Evolutionary conservation across 2,797 vertebrate genomes (phyloP), one percentile per base, ranked within the genome.

Genomic region (Australoheros facetus): DNA sequence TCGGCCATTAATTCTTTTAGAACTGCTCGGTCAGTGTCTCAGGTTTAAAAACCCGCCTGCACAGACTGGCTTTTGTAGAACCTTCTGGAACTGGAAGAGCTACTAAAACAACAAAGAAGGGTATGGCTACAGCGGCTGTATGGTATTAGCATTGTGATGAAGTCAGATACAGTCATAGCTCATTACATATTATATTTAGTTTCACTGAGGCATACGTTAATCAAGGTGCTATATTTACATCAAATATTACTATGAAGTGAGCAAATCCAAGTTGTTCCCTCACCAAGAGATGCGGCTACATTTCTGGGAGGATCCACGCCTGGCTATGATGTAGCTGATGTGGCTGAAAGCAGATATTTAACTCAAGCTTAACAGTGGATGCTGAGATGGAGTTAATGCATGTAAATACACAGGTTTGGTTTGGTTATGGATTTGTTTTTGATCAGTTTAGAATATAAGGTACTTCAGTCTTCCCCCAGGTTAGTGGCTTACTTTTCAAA

Each of bases 191-290:
- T 26, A 64, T 23, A 45, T 28, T 45, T 66, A 28, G 62, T 32
- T 51, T 69, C 0, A 69, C 17, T 0, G 42, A 0, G 16, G 12
- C 26, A 30, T 8, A 30, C 17, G 30, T 23, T 30, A 48, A 66
- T 66, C 62, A 48, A 48, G 17, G 26, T 17, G 45, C 1, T 26
- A 1, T 56, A 13, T 13, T 69, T 66, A 51, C 42, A 51, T 1
- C 2, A 4, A 54, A 21, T 69, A 26, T 69, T 26, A 69, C 19
- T 48, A 28, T 28, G 1, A n/a, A 0, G 26, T n/a, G 7, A 42
- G 39, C 39, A 62, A 62, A 42, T 39, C 34, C 21, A 34, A 8
- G 34, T 42, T 62, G 64, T 51, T 69, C 28, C 17, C n/a, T 51
- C 28, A 30, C 5, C 64, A 30, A 0, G 0, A 48, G 42, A 48